Evolutionary conservation across 2,888 invertebrate species (phyloP).

Genomic region (Nasonia oneida): DNA sequence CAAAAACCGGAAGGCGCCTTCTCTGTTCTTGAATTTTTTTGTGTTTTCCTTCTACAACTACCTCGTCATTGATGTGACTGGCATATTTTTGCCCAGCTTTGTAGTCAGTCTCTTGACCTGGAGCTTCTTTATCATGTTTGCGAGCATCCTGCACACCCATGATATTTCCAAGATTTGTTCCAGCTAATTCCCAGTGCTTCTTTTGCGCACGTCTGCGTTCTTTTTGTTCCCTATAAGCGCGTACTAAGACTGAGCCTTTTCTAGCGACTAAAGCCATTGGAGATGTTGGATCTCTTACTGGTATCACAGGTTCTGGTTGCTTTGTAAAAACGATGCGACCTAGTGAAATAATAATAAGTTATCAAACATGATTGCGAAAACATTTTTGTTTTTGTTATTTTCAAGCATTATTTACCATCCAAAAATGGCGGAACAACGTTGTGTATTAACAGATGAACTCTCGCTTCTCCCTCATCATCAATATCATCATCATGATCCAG

Average conservation of each 20-base stretch:
- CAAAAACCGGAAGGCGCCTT: slow-evolving; percentile 96
- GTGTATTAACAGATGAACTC: slow-evolving; percentile 97
- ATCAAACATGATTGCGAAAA: slow-evolving; percentile 5
- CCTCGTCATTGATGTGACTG: slow-evolving; percentile 91
- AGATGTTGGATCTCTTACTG: slow-evolving; percentile 96
- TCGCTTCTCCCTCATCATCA: slow-evolving; percentile 96
- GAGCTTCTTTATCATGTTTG: slow-evolving; percentile 84
- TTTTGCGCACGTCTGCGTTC: slow-evolving; percentile 98
- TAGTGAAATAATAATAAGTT: slow-evolving; percentile 53
- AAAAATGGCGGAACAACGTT: slow-evolving; percentile 99
- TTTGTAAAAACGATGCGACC: slow-evolving; percentile 98
- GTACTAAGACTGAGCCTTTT: slow-evolving; percentile 95
- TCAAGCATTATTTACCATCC: slow-evolving; percentile 84
- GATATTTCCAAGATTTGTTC: slow-evolving; percentile 96
- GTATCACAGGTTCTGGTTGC: slow-evolving; percentile 99
- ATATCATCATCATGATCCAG: slow-evolving; percentile 94
- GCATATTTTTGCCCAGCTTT: slow-evolving; percentile 98
- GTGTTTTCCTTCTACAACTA: slow-evolving; percentile 85
- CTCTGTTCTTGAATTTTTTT: slow-evolving; percentile 93
- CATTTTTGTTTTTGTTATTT: not conserved
- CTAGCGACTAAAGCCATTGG: slow-evolving; percentile 98
- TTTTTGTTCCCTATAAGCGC: slow-evolving; percentile 96
- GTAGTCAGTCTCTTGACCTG: slow-evolving; percentile 84
- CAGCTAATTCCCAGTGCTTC: slow-evolving; percentile 99
- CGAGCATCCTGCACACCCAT: slow-evolving; percentile 90